Percentiles rank a stretch among this genome's conserved stretches.
These are phyloP conservation scores for Boulengeromyrus knoepffleri DNA, from an alignment of 2,113 vertebrate species.

Conservation along the genomic window DNA sequence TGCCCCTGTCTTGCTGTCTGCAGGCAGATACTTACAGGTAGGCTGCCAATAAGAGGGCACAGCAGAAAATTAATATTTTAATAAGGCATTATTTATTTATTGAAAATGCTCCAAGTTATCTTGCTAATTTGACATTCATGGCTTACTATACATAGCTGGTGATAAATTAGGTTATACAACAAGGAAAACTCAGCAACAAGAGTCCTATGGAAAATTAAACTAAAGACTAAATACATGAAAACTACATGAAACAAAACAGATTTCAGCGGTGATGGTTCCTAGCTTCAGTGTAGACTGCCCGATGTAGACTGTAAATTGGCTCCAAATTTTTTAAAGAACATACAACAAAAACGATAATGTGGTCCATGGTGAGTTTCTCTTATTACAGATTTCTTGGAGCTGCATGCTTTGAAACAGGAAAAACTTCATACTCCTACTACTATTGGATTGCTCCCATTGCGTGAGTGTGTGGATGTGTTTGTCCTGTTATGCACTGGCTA, in stretches of 20 bases:
- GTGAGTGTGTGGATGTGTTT: not conserved
- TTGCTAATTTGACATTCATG: not conserved
- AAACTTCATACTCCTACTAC: not conserved
- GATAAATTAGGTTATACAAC: not conserved
- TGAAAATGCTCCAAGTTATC: not conserved
- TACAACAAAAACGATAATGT: not conserved
- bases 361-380: not conserved
- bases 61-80: not conserved
- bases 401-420: not conserved
- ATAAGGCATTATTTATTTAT: not conserved
- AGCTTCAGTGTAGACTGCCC: not conserved
- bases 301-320: not conserved
- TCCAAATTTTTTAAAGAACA: not conserved
- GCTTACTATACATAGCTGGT: not conserved
- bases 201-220: not conserved
- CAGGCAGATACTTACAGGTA: not conserved
- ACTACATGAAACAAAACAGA: not conserved
- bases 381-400: not conserved
- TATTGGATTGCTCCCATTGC: not conserved
- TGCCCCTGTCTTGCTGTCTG: not conserved
- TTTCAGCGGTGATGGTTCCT: not conserved
- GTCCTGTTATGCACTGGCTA: not conserved
- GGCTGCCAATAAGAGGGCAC: not conserved
- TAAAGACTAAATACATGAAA: not conserved
- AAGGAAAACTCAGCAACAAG: not conserved